Evolutionary conservation across 2,113 vertebrate genomes (phyloP).

Genomic region (Trichechus manatus): DNA sequence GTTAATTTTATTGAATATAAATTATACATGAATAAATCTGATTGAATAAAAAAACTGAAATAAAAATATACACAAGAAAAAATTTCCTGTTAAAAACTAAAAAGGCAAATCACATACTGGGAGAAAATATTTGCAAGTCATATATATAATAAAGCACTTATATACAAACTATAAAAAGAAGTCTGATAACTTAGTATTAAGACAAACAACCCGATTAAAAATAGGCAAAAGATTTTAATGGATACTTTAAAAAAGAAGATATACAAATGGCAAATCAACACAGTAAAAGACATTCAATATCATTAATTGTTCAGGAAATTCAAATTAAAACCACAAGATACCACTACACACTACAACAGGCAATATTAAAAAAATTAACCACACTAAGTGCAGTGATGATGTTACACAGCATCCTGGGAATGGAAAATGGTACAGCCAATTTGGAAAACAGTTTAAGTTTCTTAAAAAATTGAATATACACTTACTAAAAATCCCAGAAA

Average conservation of each 20-base stretch:
- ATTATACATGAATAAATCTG: not conserved
- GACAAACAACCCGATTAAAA: not conserved
- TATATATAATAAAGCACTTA: not conserved
- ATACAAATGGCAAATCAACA: no score
- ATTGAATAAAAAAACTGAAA: not conserved
- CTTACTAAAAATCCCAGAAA: conserved; percentile 30
- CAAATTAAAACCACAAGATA: no score
- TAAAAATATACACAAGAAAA: not conserved
- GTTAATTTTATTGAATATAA: not conserved
- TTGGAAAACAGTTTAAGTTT: not conserved
- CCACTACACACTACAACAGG: not conserved
- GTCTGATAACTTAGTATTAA: not conserved
- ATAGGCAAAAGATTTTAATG: no score
- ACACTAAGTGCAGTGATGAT: not conserved
- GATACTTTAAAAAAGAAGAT: no score
- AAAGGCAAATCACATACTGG: not conserved
- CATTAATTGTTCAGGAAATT: no score
- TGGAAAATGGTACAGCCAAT: not conserved
- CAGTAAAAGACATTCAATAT: no score
- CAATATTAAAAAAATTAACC: not conserved
- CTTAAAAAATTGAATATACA: no score
- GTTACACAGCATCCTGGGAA: not conserved
- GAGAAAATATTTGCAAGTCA: not conserved
- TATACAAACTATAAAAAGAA: not conserved
- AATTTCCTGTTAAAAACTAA: not conserved